Evolutionary conservation across 1,140 invertebrate genomes (phyloP).

Genomic region (Ostrea denselamellosa): DNA sequence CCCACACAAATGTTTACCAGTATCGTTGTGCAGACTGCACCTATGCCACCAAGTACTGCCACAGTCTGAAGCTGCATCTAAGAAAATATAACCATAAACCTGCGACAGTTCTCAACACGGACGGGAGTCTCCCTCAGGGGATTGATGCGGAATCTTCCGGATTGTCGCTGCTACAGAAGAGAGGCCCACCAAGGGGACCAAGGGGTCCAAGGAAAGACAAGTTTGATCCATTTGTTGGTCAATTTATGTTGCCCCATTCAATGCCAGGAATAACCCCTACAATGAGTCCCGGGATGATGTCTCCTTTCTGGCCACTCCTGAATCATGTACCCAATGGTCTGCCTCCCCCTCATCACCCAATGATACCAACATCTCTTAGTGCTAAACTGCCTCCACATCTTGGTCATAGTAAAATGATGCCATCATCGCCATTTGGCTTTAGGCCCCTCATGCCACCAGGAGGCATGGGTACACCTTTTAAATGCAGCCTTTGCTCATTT

Average conservation of each 20-base stretch:
- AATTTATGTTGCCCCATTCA: conserved; percentile 58
- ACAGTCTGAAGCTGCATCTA: conserved; percentile 96
- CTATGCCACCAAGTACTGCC: conserved; percentile 99
- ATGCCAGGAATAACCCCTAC: conserved; percentile 59
- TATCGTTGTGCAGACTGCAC: conserved; percentile 96
- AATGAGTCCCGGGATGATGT: conserved; percentile 65
- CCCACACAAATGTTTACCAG: conserved; percentile 97
- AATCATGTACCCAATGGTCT: conserved; percentile 64
- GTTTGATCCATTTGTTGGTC: conserved; percentile 58
- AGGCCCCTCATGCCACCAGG: conserved; percentile 11
- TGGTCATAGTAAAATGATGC: conserved; percentile 29
- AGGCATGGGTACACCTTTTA: conserved; percentile 57
- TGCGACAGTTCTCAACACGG: conserved; percentile 76
- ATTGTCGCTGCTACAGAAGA: conserved; percentile 70
- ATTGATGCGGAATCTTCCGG: conserved; percentile 72
- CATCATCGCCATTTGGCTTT: conserved; percentile 2
- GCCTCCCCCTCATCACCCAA: conserved; percentile 63
- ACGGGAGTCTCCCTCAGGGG: conserved; percentile 76
- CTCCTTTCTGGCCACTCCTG: conserved; percentile 74
- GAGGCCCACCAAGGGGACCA: conserved; percentile 77
- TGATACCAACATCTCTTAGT: conserved; percentile 52
- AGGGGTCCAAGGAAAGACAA: conserved; percentile 74
- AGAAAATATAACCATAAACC: conserved; percentile 92
- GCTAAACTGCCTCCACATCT: conserved; percentile 43
- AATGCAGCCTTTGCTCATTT: conserved; percentile 80